Conservation (phyloP, 2,113 vertebrate species). For the Ceratotherium simum region DNA sequence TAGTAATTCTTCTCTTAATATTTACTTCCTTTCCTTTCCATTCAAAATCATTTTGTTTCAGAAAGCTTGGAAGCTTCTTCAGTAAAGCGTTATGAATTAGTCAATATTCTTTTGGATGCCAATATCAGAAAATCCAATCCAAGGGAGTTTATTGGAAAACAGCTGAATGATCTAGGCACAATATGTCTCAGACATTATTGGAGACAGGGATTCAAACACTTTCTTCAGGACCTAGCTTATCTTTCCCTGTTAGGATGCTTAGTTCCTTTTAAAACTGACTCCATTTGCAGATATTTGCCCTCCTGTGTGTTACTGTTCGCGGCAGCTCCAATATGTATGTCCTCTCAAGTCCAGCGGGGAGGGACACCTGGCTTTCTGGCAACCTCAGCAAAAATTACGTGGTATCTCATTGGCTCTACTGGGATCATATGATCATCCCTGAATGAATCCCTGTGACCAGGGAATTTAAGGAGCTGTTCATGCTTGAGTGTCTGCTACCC, state of each 20-base stretch:
- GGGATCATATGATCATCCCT: neutral
- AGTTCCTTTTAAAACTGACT: neutral
- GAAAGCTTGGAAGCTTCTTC: slow-evolving; percentile 13
- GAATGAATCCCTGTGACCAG: neutral
- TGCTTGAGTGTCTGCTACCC: neutral
- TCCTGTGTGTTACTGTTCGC: neutral
- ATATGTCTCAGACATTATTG: neutral
- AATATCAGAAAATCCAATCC: neutral
- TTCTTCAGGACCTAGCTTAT: neutral
- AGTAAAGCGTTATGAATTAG: neutral
- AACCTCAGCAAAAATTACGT: neutral
- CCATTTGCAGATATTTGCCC: neutral
- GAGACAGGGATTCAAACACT: neutral
- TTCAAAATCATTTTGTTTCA: slow-evolving; percentile 51
- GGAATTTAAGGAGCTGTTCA: neutral
- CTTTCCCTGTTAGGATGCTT: neutral
- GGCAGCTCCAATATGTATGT: neutral
- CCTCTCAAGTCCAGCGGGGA: neutral
- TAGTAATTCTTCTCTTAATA: neutral
- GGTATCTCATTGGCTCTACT: neutral
- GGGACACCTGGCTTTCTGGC: neutral
- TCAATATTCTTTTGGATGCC: neutral
- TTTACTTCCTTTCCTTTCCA: neutral
- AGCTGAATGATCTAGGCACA: neutral
- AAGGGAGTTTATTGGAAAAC: neutral